A percentile compares a stretch with the other conserved stretches of the same genome.
phyloP scores from a whole-genome alignment of 1,140 invertebrate species.

The Pollicipes pollicipes region DNA sequence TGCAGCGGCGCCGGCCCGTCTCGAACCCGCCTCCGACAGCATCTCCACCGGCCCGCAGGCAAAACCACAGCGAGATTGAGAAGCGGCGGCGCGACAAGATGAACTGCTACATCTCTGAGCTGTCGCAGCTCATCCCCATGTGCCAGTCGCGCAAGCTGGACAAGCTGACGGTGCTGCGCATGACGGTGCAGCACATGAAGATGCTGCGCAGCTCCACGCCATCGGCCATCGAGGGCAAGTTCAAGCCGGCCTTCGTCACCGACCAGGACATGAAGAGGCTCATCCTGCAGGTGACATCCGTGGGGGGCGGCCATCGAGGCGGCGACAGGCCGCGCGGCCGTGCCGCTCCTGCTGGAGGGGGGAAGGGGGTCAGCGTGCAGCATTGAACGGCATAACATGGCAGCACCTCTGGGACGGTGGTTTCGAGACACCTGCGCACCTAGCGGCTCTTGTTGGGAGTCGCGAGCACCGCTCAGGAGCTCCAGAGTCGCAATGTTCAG shows the following conservation, averaged over 20 bases:
- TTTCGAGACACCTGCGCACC: no score
- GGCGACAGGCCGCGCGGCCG: no score
- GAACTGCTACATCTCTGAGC: conserved; percentile 84
- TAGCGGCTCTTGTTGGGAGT: no score
- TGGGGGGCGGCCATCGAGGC: conserved; percentile 18
- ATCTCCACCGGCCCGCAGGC: conserved; percentile 30
- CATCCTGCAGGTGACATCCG: conserved; percentile 41
- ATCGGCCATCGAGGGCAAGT: conserved; percentile 60
- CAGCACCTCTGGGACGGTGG: no score
- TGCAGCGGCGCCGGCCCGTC: no score
- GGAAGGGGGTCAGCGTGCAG: no score
- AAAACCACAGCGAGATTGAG: conserved; percentile 92
- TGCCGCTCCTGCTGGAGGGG: no score
- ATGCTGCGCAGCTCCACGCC: conserved; percentile 54
- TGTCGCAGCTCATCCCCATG: conserved; percentile 81
- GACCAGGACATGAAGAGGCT: conserved; percentile 74
- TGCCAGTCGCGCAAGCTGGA: conserved; percentile 79
- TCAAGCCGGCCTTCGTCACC: conserved; percentile 70
- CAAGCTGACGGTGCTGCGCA: conserved; percentile 77
- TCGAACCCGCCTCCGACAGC: no score
- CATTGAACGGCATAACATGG: no score
- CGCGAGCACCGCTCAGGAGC: no score
- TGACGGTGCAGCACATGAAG: conserved; percentile 85
- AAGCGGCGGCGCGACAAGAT: conserved; percentile 85
- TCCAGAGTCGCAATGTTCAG: no score